phyloP scores from a whole-genome alignment of 2,888 invertebrate genomes.

The Sipha maydis region DNA sequence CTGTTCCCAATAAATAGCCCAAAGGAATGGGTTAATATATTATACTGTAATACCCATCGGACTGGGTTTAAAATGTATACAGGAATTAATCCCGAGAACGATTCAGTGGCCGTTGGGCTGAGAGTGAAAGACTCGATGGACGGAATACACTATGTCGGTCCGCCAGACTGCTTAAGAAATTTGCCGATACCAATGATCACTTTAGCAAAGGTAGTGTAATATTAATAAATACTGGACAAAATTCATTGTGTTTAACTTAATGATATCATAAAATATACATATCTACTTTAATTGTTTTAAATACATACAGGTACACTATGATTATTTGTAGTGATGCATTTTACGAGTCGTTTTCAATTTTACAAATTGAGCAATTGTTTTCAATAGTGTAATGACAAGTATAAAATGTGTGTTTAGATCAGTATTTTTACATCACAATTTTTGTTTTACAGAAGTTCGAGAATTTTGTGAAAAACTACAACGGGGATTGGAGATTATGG shows the following conservation, averaged over 20 bases:
- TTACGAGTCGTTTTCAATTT: background rate
- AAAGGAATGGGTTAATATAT: constrained; percentile 53
- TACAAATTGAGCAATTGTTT: background rate
- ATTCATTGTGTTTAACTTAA: background rate
- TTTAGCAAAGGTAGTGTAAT: constrained; percentile 66
- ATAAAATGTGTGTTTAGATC: background rate
- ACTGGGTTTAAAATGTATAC: constrained; percentile 63
- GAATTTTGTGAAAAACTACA: constrained; percentile 63
- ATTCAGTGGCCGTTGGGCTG: constrained; percentile 71
- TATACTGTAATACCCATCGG: constrained; percentile 57
- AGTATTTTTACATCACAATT: background rate
- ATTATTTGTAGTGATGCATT: background rate
- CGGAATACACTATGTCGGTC: constrained; percentile 69
- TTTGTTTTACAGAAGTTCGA: constrained; percentile 63
- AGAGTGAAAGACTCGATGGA: constrained; percentile 70
- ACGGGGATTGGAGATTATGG: constrained; percentile 70
- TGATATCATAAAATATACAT: background rate
- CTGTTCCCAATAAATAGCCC: constrained; percentile 17
- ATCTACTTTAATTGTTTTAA: background rate
- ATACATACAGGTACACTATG: background rate
- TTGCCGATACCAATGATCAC: constrained; percentile 67
- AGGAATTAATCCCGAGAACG: constrained; percentile 68
- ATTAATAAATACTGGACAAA: constrained; percentile 26
- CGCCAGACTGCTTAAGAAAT: constrained; percentile 67
- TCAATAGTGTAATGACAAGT: background rate